Percentiles rank a stretch among this genome's conserved stretches.
Conservation (phyloP, 2,797 vertebrate genomes). For the Ptychobarbus kaznakovi region DNA sequence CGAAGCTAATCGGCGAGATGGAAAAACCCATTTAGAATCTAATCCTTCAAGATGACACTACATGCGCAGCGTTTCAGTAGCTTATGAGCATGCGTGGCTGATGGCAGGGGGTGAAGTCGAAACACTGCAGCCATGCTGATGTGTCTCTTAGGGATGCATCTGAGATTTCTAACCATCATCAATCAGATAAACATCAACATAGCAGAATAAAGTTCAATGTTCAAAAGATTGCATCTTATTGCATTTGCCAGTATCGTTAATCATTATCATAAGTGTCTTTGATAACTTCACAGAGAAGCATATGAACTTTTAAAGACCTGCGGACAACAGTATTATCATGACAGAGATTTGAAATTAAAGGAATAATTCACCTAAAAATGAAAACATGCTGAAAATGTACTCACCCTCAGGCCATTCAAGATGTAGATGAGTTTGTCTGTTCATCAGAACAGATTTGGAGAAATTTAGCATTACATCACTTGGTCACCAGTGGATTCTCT, state of each 20-base stretch:
- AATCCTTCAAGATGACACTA: conserved; percentile 83
- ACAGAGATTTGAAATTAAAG: background rate
- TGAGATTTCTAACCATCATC: conserved; percentile 54
- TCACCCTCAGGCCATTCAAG: background rate
- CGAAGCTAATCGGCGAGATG: conserved; percentile 70
- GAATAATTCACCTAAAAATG: background rate
- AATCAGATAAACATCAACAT: conserved; percentile 45
- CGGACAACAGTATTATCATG: background rate
- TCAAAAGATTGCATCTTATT: conserved; percentile 17
- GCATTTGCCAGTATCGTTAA: background rate
- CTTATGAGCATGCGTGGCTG: conserved; percentile 74
- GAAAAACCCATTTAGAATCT: conserved; percentile 78
- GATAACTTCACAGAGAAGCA: background rate
- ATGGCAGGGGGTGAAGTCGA: conserved; percentile 70
- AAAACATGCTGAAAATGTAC: background rate
- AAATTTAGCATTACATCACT: background rate
- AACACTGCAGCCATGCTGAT: conserved; percentile 70
- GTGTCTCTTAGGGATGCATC: conserved; percentile 67
- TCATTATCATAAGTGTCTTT: background rate
- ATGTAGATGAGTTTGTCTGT: background rate
- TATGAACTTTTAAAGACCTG: background rate
- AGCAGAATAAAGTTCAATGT: conserved; percentile 13
- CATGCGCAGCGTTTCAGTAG: conserved; percentile 80
- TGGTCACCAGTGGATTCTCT: background rate
- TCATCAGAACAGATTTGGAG: background rate